These are phyloP conservation scores for Megamerina dolium DNA, from an alignment of 2,888 invertebrate species.

Conservation along the genomic window DNA sequence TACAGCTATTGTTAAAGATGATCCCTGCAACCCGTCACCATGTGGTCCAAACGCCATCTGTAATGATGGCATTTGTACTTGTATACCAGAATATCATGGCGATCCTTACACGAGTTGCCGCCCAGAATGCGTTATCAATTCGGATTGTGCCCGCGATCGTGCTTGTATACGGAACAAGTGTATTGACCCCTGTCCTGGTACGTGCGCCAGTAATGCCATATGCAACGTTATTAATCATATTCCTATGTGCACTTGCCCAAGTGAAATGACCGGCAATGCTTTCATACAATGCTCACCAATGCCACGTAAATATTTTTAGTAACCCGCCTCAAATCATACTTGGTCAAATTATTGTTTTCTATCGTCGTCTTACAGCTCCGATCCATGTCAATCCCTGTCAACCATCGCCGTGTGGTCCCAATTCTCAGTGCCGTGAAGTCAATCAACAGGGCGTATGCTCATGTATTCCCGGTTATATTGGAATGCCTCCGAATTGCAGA, in stretches of 20 bases:
- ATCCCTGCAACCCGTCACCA: slow-evolving; percentile 69
- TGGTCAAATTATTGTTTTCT: neutral
- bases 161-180: slow-evolving; percentile 72
- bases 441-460: slow-evolving; percentile 69
- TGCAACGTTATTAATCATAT: slow-evolving; percentile 73
- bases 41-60: slow-evolving; percentile 72
- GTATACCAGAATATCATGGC: slow-evolving; percentile 61
- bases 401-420: slow-evolving; percentile 68
- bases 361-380: slow-evolving; percentile 30
- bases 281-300: slow-evolving; percentile 53
- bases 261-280: slow-evolving; percentile 69
- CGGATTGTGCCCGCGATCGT: slow-evolving; percentile 64
- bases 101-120: slow-evolving; percentile 72
- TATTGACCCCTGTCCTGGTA: slow-evolving; percentile 69
- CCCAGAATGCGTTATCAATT: slow-evolving; percentile 73
- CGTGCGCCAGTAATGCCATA: slow-evolving; percentile 69
- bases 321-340: no score
- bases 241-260: slow-evolving; percentile 68
- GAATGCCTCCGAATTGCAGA: slow-evolving; percentile 66
- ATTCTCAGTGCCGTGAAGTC: slow-evolving; percentile 66
- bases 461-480: slow-evolving; percentile 60
- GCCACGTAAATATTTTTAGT: slow-evolving; percentile 40
- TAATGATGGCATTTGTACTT: slow-evolving; percentile 38
- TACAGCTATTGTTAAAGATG: slow-evolving; percentile 41
- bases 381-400: slow-evolving; percentile 51